Evolutionary conservation across 2,113 vertebrate species (phyloP).

Genomic region (Rissa tridactyla): DNA sequence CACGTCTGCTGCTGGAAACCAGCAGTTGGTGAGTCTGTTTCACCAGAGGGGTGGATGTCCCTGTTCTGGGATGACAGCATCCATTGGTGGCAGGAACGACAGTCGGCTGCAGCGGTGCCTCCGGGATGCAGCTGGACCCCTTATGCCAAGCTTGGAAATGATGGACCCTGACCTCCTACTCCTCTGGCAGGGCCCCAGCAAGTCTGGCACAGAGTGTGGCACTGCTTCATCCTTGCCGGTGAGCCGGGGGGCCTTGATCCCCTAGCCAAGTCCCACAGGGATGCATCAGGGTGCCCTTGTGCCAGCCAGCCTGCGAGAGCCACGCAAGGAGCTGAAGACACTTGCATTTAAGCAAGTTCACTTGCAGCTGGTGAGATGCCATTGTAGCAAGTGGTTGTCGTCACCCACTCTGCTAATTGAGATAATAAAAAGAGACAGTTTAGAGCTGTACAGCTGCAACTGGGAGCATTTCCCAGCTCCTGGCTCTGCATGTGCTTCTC

Average conservation of each 20-base stretch:
- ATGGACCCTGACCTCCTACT: not conserved
- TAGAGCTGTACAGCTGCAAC: not conserved
- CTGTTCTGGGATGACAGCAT: not conserved
- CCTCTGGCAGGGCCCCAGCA: not conserved
- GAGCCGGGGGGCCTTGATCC: not conserved
- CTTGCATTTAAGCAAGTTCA: not conserved
- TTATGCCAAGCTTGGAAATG: rapidly evolving
- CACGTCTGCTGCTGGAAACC: not conserved
- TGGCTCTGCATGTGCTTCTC: not conserved
- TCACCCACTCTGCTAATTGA: not conserved
- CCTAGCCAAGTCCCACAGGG: not conserved
- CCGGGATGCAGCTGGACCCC: not conserved
- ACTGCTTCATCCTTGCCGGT: not conserved
- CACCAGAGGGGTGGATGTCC: not conserved
- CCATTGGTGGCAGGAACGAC: not conserved
- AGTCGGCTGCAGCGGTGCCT: not conserved
- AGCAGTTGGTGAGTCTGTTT: not conserved
- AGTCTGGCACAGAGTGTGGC: not conserved
- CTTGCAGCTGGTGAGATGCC: not conserved
- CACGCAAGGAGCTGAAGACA: not conserved
- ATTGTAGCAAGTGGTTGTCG: not conserved
- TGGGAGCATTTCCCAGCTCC: not conserved
- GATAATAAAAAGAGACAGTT: slow-evolving; percentile 6
- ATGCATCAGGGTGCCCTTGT: not conserved
- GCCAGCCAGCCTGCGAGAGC: not conserved